Evolutionary conservation across 2,797 vertebrate genomes (phyloP).

Genomic region (Sitta carolinensis): DNA sequence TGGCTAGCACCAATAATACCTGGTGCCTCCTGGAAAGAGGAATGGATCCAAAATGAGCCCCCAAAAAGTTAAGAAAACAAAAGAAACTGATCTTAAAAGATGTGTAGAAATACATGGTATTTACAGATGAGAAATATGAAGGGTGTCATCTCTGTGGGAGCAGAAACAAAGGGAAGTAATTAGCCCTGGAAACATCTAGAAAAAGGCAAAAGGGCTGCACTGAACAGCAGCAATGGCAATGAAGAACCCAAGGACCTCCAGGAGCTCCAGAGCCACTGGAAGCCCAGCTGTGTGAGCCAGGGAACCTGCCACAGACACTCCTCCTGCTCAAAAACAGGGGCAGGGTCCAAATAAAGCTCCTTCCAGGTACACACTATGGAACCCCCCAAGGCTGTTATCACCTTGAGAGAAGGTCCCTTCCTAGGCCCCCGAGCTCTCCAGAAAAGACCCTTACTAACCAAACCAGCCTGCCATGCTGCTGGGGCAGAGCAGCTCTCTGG

Average conservation of each 20-base stretch:
- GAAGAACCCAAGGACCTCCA: background rate
- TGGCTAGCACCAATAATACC: background rate
- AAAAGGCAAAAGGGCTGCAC: background rate
- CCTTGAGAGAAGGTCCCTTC: background rate
- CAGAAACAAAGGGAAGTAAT: background rate
- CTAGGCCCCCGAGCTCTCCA: background rate
- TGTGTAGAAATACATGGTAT: background rate
- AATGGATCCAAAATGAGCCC: background rate
- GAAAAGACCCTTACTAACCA: background rate
- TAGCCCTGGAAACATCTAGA: background rate
- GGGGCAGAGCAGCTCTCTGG: background rate
- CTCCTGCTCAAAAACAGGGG: background rate
- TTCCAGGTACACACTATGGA: background rate
- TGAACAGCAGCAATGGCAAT: background rate
- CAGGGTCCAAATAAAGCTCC: background rate
- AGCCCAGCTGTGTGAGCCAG: background rate
- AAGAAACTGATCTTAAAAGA: background rate
- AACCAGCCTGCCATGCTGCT: background rate
- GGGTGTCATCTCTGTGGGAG: background rate
- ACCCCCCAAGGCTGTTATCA: background rate
- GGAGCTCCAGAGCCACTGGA: background rate
- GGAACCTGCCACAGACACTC: background rate
- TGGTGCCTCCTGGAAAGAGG: background rate
- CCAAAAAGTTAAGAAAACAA: background rate
- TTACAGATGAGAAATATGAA: background rate